Conservation (phyloP, 2,113 vertebrate species). For the Cygnus buccinator region DNA sequence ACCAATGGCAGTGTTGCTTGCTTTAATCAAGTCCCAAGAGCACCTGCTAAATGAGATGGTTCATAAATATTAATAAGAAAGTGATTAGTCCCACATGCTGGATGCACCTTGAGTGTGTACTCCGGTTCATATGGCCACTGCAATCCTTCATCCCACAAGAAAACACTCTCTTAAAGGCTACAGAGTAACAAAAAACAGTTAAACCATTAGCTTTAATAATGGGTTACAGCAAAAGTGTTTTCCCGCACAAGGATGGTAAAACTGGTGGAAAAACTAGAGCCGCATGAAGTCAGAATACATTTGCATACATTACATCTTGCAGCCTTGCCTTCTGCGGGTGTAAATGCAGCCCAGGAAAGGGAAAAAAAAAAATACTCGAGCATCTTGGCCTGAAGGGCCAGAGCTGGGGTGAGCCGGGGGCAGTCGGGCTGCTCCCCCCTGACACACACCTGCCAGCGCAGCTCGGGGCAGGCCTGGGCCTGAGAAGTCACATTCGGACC, state of each 20-base stretch:
- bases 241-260: neutral
- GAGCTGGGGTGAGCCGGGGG: too few species aligned
- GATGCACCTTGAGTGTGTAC: constrained; percentile 5
- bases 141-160: constrained; percentile 24
- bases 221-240: neutral
- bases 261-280: neutral
- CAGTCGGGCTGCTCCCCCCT: too few species aligned
- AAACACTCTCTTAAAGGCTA: constrained; percentile 12
- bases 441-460: too few species aligned
- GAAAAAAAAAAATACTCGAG: neutral
- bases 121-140: constrained; percentile 29
- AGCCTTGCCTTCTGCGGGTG: constrained; percentile 38
- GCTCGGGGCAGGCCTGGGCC: too few species aligned
- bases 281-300: neutral
- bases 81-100: constrained; percentile 34
- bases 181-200: neutral
- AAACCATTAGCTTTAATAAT: neutral
- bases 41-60: constrained; percentile 68
- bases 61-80: constrained; percentile 77
- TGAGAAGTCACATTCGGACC: neutral
- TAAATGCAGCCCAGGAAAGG: neutral
- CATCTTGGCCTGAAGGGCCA: too few species aligned
- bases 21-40: constrained; percentile 58
- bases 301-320: constrained; percentile 1
- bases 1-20: constrained; percentile 36